These are phyloP conservation scores for Spodoptera frugiperda DNA, from an alignment of 1,140 invertebrate species.

Conservation along the genomic window DNA sequence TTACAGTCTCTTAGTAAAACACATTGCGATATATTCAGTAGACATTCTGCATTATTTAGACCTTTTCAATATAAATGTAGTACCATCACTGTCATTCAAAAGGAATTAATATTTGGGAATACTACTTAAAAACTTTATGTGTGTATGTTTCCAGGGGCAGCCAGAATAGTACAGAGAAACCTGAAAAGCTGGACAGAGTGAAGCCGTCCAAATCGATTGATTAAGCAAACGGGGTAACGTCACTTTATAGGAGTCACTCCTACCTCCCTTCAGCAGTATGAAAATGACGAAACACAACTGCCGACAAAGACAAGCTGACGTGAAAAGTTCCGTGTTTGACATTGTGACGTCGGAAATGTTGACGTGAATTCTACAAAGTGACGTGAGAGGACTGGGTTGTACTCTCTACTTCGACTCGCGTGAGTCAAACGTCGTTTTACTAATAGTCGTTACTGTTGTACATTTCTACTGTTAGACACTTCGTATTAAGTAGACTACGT, in stretches of 20 bases:
- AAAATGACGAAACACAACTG: neutral
- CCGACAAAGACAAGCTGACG: neutral
- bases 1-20: no score
- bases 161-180: constrained; percentile 74
- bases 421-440: constrained; percentile 45
- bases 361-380: constrained; percentile 19
- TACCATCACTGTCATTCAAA: neutral
- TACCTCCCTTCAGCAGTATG: neutral
- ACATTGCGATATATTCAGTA: no score
- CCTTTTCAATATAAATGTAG: no score
- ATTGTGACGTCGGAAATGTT: neutral
- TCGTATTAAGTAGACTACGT: constrained; percentile 53
- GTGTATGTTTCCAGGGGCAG: constrained; percentile 71
- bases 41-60: no score
- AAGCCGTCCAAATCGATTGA: constrained; percentile 83
- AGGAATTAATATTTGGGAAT: no score
- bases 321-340: neutral
- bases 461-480: constrained; percentile 64
- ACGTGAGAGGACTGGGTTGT: constrained; percentile 6
- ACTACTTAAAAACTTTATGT: no score
- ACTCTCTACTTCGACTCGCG: constrained; percentile 34
- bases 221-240: constrained; percentile 48
- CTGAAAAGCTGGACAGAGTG: constrained; percentile 68
- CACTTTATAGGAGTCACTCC: constrained; percentile 16
- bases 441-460: constrained; percentile 53